Evolutionary conservation across 2,888 invertebrate species (phyloP).

Genomic region (Athalia circularis): DNA sequence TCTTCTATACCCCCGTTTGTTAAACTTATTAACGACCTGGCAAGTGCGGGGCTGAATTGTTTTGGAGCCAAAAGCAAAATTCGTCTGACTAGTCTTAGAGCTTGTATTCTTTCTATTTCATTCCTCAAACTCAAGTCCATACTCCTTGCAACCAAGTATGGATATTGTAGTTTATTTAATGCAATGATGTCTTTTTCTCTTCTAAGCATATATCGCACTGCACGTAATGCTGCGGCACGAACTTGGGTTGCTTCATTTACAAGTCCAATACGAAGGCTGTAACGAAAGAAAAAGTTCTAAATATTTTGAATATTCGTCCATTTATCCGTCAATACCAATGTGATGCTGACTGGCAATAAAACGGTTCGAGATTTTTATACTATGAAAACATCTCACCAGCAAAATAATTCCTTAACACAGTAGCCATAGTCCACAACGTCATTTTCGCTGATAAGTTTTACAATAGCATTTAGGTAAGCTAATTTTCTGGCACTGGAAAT

Average conservation of each 20-base stretch:
- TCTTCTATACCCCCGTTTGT: slow-evolving; percentile 87
- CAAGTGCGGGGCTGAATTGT: slow-evolving; percentile 84
- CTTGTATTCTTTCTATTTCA: slow-evolving; percentile 95
- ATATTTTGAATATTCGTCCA: slow-evolving; percentile 11
- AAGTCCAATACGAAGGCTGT: slow-evolving; percentile 89
- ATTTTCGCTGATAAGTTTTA: slow-evolving; percentile 83
- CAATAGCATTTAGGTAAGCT: slow-evolving; percentile 91
- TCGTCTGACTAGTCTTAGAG: slow-evolving; percentile 87
- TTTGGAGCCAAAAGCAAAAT: slow-evolving; percentile 81
- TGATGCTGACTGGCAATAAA: slow-evolving; percentile 8
- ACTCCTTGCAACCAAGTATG: slow-evolving; percentile 90
- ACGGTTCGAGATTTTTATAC: slow-evolving; percentile 10
- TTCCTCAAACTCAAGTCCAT: slow-evolving; percentile 93
- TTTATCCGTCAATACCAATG: not conserved
- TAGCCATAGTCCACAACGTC: slow-evolving; percentile 81
- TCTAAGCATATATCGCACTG: slow-evolving; percentile 88
- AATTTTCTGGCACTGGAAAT: slow-evolving; percentile 87
- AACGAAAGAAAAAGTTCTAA: slow-evolving; percentile 57
- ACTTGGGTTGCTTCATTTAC: slow-evolving; percentile 93
- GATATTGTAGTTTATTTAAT: slow-evolving; percentile 88
- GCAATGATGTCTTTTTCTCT: slow-evolving; percentile 86
- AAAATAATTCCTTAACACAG: slow-evolving; percentile 86
- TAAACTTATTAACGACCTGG: slow-evolving; percentile 88
- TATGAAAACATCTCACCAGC: slow-evolving; percentile 77
- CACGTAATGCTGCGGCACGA: slow-evolving; percentile 91